Base-by-base conservation (phyloP, 2,113 vertebrate genomes). In the Narcine bancroftii region DNA sequence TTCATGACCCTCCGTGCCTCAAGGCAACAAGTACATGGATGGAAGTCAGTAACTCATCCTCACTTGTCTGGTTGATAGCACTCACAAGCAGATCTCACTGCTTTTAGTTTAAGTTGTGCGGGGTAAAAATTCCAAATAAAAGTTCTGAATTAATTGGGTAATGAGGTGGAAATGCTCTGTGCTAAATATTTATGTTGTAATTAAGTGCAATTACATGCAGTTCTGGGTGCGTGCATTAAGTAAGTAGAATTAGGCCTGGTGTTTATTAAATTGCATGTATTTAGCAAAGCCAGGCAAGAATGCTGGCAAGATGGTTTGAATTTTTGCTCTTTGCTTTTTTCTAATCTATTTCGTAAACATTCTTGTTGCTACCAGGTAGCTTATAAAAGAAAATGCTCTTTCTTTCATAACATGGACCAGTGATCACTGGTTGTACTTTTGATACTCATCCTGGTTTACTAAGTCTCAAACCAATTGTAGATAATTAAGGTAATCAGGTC, bases 111-210 rank as follows among this genome's bases (percentile, higher is more conserved):
- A 26, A 13, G 47, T 53, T 56, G 17, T 60, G 53, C 36, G 81
- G 50, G 53, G 81, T 87, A 87, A 24, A 87, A 24, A 87, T 87
- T 60, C 81, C 53, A 60, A 60, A 60, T 60, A 87, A 81, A 81
- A 81, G 77, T 81, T 47, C 45, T 53, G 47, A 47, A 36, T 87
- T 36, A 87, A 36, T 60, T 60, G 7, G 33, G 36, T 60, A 87
- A 63, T 87, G 81, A 60, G 53, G 81, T 87, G 53, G 81, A 87
- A 87, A 87, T 87, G 33, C 50, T 36, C 53, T 36, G 53, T 87
- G 53, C 81, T 87, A 36, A 87, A 87, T 87, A n/a, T 87, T 60
- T 60, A 87, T 87, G 81, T 87, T 87, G 81, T 63, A 87, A 87
- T 87, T 60, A 87, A 87, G 53, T 33, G 45, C 60, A n/a, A 87